Percentiles rank a stretch among this genome's conserved stretches.
phyloP scores from a whole-genome alignment of 2,888 invertebrate genomes.

The Celastrina argiolus region DNA sequence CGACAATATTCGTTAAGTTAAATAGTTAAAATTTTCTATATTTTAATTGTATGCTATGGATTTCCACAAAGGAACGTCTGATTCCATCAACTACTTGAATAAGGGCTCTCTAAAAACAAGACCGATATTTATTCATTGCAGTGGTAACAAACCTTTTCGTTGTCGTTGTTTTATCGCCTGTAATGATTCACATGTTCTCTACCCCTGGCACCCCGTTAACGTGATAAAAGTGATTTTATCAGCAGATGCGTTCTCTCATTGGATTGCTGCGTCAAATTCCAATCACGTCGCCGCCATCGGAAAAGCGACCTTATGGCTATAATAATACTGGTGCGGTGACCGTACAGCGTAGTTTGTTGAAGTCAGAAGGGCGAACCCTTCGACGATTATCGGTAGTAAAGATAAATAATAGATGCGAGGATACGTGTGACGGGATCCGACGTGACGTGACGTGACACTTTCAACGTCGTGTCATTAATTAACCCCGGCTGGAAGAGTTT shows the following conservation, averaged over 20 bases:
- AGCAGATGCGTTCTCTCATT: constrained; percentile 46
- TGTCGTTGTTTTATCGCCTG: constrained; percentile 11
- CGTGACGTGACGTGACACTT: constrained; percentile 16
- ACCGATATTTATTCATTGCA: neutral
- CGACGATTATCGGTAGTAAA: constrained; percentile 56
- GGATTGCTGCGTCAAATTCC: constrained; percentile 12
- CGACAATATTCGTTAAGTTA: too few species aligned
- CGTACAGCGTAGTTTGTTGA: neutral
- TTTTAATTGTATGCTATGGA: too few species aligned
- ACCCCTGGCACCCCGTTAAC: constrained; percentile 23
- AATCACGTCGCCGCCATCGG: neutral
- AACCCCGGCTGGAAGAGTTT: constrained; percentile 3
- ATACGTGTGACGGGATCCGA: constrained; percentile 26
- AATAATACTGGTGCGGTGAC: neutral
- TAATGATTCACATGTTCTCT: constrained; percentile 1
- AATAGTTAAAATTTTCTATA: too few species aligned
- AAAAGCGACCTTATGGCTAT: neutral
- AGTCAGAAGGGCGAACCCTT: constrained; percentile 42
- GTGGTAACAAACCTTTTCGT: neutral
- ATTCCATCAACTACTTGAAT: neutral
- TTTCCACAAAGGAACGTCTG: too few species aligned
- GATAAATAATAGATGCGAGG: constrained; percentile 58
- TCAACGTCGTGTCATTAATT: constrained; percentile 13
- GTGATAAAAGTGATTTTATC: constrained; percentile 42
- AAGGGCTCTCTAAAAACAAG: neutral